Conservation (phyloP, 1,140 invertebrate species). For the Pogonomyrmex barbatus region DNA sequence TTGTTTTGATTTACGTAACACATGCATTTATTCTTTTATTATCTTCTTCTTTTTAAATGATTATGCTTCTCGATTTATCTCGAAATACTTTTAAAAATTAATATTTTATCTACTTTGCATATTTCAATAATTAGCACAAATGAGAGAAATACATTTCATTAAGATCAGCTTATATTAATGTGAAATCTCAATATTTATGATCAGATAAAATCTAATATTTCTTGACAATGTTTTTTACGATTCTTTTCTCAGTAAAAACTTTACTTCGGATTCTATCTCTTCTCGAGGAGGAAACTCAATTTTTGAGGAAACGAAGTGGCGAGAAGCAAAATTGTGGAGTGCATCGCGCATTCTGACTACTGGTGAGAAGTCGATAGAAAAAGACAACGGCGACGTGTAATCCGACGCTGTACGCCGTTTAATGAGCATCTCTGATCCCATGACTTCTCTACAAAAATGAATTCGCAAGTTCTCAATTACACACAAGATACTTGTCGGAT, state of each 20-base stretch:
- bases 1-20: not conserved
- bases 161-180: not conserved
- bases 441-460: slow-evolving; percentile 34
- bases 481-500: not conserved
- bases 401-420: slow-evolving; percentile 47
- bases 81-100: not conserved
- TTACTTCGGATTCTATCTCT: slow-evolving; percentile 39
- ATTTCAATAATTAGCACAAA: not conserved
- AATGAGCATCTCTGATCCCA: slow-evolving; percentile 50
- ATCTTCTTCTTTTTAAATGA: not conserved
- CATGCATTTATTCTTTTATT: not conserved
- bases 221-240: not conserved
- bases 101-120: not conserved
- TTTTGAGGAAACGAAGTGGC: slow-evolving; percentile 29
- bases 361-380: not conserved
- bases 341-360: slow-evolving; percentile 8
- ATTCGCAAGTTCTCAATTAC: slow-evolving; percentile 51
- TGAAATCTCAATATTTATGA: slow-evolving; percentile 1
- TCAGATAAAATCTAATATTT: not conserved
- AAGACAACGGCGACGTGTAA: slow-evolving; percentile 38
- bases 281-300: slow-evolving; percentile 46
- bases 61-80: not conserved
- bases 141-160: not conserved
- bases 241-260: not conserved
- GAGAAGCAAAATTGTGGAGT: slow-evolving; percentile 7